These are phyloP conservation scores for Equus quagga DNA, from an alignment of 2,113 vertebrate species.

Conservation along the genomic window DNA sequence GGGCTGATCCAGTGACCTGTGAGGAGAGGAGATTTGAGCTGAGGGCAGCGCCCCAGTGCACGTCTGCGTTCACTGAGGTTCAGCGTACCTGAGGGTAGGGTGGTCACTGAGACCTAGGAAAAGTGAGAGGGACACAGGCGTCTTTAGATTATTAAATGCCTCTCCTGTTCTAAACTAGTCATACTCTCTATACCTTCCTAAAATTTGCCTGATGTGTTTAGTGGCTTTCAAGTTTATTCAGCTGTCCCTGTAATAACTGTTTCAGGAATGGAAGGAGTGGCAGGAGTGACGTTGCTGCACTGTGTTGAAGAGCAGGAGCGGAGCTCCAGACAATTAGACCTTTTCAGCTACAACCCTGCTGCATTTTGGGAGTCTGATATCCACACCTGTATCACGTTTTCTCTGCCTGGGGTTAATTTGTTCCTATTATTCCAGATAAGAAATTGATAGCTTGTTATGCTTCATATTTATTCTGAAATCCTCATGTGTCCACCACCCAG, in stretches of 20 bases:
- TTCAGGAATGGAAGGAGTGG: neutral
- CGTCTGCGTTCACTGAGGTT: neutral
- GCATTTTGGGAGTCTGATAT: neutral
- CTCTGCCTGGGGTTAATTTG: slow-evolving; percentile 6
- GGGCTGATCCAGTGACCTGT: neutral
- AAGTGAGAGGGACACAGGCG: neutral
- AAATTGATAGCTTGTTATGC: slow-evolving; percentile 49
- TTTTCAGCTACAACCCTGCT: neutral
- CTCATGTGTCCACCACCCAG: neutral
- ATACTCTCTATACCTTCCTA: neutral
- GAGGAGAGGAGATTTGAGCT: neutral
- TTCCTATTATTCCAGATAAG: slow-evolving; percentile 49
- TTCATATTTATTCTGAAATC: neutral
- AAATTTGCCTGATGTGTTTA: neutral
- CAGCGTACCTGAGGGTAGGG: accelerated
- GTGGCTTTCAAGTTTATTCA: neutral
- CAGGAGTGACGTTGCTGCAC: accelerated
- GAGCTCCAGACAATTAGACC: neutral
- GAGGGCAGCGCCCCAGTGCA: neutral
- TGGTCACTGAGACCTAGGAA: neutral
- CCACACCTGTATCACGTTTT: neutral
- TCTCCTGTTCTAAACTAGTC: neutral
- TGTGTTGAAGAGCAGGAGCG: neutral
- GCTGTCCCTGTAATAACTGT: neutral
- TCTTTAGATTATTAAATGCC: accelerated